These are phyloP conservation scores for Plutomurus gul DNA, from an alignment of 1,140 invertebrate genomes.

Conservation along the genomic window DNA sequence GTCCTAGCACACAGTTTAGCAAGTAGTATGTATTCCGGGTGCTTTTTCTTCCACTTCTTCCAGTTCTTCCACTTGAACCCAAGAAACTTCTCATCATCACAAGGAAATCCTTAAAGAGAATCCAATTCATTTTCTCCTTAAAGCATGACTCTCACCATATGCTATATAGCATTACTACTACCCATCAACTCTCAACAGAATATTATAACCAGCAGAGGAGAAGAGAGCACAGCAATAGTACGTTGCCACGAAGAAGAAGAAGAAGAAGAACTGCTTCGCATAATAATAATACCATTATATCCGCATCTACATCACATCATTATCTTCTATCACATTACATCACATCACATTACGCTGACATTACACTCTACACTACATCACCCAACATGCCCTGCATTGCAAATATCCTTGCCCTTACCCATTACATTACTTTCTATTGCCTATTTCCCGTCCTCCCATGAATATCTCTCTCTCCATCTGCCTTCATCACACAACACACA, in stretches of 20 bases:
- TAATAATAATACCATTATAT: conserved; percentile 15
- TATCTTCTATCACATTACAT: conserved; percentile 25
- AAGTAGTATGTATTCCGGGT: not conserved
- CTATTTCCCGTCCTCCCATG: not conserved
- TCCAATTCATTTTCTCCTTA: conserved; percentile 15
- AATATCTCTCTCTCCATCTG: not conserved
- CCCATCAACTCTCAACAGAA: conserved; percentile 26
- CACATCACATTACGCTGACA: too few species aligned
- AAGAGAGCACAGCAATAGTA: not conserved
- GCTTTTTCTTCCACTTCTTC: conserved; percentile 7
- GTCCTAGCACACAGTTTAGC: not conserved
- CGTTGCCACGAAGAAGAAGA: not conserved
- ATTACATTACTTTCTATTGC: conserved; percentile 8
- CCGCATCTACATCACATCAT: conserved; percentile 13
- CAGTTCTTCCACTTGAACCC: not conserved
- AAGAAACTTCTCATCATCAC: not conserved
- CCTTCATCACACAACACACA: too few species aligned
- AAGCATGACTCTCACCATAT: not conserved
- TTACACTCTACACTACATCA: conserved; percentile 8
- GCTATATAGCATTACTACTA: too few species aligned
- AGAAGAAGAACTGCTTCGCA: not conserved
- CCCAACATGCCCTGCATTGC: not conserved
- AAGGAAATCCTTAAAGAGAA: conserved; percentile 21
- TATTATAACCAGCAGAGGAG: not conserved
- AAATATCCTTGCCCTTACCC: too few species aligned